phyloP scores from a whole-genome alignment of 2,888 invertebrate species.

The Yponomeuta malinellus region DNA sequence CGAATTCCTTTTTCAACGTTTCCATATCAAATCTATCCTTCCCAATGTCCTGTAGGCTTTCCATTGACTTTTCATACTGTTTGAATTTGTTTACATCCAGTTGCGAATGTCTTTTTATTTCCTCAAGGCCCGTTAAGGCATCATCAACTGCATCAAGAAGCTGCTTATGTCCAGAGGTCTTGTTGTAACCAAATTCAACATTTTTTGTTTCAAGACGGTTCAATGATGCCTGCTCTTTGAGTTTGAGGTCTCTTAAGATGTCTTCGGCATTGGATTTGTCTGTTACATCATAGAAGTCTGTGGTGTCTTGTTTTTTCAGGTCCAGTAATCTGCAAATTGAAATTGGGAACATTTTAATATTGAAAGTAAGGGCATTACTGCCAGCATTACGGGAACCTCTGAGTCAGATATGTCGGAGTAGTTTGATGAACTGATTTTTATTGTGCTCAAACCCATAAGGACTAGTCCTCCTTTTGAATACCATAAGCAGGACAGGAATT shows the following conservation, averaged over 20 bases:
- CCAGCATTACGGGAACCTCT: neutral
- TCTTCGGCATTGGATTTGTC: conserved; percentile 37
- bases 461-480: too few relatives aligned
- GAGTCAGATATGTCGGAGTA: neutral
- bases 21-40: conserved; percentile 47
- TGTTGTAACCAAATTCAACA: conserved; percentile 56
- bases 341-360: neutral
- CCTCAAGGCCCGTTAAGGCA: conserved; percentile 52
- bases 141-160: conserved; percentile 59
- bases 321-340: conserved; percentile 48
- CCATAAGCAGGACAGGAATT: too few relatives aligned
- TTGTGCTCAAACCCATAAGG: too few relatives aligned
- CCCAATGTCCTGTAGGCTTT: conserved; percentile 36
- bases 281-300: conserved; percentile 42
- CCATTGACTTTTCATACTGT: conserved; percentile 42
- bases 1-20: conserved; percentile 45
- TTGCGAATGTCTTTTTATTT: conserved; percentile 56
- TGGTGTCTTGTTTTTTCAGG: conserved; percentile 41
- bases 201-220: conserved; percentile 52
- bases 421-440: too few relatives aligned
- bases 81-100: conserved; percentile 46
- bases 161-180: conserved; percentile 51
- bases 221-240: conserved; percentile 40
- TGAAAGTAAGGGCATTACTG: neutral
- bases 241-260: conserved; percentile 34